Conservation (phyloP, 2,113 vertebrate genomes). For the Scolopax mira region DNA sequence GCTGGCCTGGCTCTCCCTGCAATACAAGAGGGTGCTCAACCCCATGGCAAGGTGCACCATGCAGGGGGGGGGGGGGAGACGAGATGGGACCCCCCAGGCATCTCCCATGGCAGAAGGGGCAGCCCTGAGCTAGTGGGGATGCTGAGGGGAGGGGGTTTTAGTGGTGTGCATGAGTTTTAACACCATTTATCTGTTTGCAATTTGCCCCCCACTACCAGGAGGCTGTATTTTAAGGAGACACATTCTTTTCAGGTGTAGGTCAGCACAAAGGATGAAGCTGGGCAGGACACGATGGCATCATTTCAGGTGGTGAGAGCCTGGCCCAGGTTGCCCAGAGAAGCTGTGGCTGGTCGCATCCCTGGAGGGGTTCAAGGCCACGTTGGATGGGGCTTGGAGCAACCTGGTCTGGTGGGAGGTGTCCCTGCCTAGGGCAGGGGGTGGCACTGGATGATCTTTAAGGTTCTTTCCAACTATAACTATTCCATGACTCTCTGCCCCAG, state of each 20-base stretch:
- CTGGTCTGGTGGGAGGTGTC: neutral
- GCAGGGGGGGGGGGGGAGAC: neutral
- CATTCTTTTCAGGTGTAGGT: neutral
- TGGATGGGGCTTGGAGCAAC: neutral
- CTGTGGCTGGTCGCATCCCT: neutral
- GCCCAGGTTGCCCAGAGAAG: neutral
- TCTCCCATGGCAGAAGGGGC: neutral
- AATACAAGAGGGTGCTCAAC: neutral
- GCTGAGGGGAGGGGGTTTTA: neutral
- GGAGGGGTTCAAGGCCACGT: neutral
- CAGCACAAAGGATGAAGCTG: neutral
- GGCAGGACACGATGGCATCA: accelerated
- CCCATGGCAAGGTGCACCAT: accelerated
- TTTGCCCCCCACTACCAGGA: accelerated
- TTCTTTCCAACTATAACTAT: neutral
- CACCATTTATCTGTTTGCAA: neutral
- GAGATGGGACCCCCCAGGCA: accelerated
- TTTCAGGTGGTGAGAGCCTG: neutral
- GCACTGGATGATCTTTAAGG: neutral
- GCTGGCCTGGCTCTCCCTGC: conserved; percentile 78
- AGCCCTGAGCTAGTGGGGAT: accelerated
- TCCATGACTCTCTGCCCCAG: neutral
- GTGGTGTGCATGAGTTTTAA: accelerated
- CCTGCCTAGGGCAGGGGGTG: neutral
- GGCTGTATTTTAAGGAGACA: neutral